These are phyloP conservation scores for Stratiomys singularior DNA, from an alignment of 2,888 invertebrate genomes.

Conservation along the genomic window DNA sequence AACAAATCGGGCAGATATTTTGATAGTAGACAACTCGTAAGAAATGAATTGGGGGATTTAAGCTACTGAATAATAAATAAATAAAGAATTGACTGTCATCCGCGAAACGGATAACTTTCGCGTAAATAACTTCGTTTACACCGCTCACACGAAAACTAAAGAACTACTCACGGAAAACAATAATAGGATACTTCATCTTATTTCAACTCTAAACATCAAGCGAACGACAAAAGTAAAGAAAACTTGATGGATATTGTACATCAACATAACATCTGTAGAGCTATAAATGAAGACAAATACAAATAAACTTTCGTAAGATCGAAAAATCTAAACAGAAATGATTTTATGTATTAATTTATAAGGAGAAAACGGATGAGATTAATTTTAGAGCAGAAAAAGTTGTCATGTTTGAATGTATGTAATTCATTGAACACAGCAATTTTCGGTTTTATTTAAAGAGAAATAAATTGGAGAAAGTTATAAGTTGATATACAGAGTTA, in stretches of 20 bases:
- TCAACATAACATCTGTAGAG: not conserved
- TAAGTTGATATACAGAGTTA: not conserved
- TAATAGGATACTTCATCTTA: not conserved
- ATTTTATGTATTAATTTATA: constrained; percentile 5
- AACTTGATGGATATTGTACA: not conserved
- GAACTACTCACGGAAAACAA: constrained; percentile 12
- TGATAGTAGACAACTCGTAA: constrained; percentile 13
- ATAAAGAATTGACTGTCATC: no score
- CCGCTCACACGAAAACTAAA: not conserved
- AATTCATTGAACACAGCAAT: constrained; percentile 1
- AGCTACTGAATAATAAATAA: no score
- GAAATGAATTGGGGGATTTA: not conserved
- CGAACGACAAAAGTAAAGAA: not conserved
- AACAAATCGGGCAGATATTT: constrained; percentile 24
- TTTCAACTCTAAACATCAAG: not conserved
- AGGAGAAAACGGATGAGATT: constrained; percentile 9
- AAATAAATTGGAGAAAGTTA: constrained; percentile 4
- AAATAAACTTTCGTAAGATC: constrained; percentile 12
- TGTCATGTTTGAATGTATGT: not conserved
- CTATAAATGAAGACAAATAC: not conserved
- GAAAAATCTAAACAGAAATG: not conserved
- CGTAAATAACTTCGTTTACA: not conserved
- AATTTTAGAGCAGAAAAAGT: not conserved
- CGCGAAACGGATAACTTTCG: not conserved
- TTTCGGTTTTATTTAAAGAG: not conserved